Conservation (phyloP, 2,113 vertebrate species). For the Varanus komodoensis region DNA sequence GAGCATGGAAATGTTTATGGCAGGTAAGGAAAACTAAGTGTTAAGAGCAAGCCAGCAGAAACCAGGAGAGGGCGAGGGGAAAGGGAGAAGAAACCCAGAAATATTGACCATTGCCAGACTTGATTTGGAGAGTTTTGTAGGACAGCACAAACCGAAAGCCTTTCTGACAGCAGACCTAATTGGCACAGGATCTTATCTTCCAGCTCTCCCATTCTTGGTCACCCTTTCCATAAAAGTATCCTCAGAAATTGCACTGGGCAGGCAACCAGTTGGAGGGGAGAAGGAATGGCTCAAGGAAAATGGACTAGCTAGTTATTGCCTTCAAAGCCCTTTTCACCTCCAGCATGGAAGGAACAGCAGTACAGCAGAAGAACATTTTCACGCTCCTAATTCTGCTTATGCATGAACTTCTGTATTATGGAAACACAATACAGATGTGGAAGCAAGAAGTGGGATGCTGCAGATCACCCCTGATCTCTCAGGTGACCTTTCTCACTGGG, state of each 20-base stretch:
- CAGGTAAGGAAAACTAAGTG: not conserved
- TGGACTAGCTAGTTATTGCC: constrained; percentile 62
- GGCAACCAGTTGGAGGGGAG: constrained; percentile 54
- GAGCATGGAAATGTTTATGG: not conserved
- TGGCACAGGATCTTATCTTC: constrained; percentile 17
- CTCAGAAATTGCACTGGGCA: constrained; percentile 55
- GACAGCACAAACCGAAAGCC: not conserved
- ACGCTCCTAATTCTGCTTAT: not conserved
- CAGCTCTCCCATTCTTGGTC: constrained; percentile 24
- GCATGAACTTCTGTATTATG: not conserved
- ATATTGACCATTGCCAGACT: not conserved
- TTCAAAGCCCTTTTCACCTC: constrained; percentile 52
- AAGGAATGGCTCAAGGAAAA: constrained; percentile 62
- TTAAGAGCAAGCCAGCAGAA: not conserved
- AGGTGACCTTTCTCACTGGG: too few species aligned
- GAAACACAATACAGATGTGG: not conserved
- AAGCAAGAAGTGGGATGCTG: not conserved
- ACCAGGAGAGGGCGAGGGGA: not conserved
- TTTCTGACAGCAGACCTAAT: not conserved
- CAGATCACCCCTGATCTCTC: too few species aligned
- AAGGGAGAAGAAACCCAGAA: not conserved
- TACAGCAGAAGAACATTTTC: constrained; percentile 31
- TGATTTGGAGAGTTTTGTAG: not conserved
- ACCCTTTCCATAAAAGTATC: constrained; percentile 49
- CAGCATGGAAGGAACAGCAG: constrained; percentile 55